These are phyloP conservation scores for Trypoxylon attenuatum DNA, from an alignment of 2,888 invertebrate genomes.

Conservation along the genomic window DNA sequence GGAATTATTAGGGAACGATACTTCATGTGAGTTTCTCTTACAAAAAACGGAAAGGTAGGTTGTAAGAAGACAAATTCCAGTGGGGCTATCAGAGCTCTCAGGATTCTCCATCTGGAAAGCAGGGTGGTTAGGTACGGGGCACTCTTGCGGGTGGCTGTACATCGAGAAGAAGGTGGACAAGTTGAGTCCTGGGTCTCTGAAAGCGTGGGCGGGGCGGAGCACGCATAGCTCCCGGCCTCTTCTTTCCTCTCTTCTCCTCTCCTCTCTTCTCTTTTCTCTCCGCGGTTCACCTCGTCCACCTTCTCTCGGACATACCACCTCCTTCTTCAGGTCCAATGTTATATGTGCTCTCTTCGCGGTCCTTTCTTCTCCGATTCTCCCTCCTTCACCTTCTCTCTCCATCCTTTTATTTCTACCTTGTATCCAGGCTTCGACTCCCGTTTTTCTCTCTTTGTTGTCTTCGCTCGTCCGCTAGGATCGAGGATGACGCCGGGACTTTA, in stretches of 20 bases:
- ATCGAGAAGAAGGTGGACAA: conserved; percentile 72
- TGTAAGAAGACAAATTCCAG: too few relatives aligned
- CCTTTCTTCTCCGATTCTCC: conserved; percentile 20
- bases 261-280: conserved; percentile 28
- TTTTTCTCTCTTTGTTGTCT: conserved; percentile 65
- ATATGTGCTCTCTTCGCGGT: conserved; percentile 33
- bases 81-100: neutral
- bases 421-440: conserved; percentile 58
- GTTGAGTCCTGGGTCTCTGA: conserved; percentile 72
- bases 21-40: too few relatives aligned
- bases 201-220: conserved; percentile 74
- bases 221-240: conserved; percentile 73
- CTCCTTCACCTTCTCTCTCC: conserved; percentile 20
- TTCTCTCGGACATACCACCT: conserved; percentile 32
- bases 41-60: too few relatives aligned
- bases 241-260: conserved; percentile 52
- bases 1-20: too few relatives aligned
- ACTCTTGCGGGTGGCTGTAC: conserved; percentile 71
- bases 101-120: conserved; percentile 2
- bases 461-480: conserved; percentile 62
- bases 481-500: conserved; percentile 64
- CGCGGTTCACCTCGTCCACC: conserved; percentile 29
- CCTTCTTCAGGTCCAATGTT: conserved; percentile 37
- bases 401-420: conserved; percentile 63
- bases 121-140: conserved; percentile 37